Percentiles rank a stretch among this genome's conserved stretches.
phyloP scores from a whole-genome alignment of 2,113 vertebrate species.

The Oenanthe oenanthe region DNA sequence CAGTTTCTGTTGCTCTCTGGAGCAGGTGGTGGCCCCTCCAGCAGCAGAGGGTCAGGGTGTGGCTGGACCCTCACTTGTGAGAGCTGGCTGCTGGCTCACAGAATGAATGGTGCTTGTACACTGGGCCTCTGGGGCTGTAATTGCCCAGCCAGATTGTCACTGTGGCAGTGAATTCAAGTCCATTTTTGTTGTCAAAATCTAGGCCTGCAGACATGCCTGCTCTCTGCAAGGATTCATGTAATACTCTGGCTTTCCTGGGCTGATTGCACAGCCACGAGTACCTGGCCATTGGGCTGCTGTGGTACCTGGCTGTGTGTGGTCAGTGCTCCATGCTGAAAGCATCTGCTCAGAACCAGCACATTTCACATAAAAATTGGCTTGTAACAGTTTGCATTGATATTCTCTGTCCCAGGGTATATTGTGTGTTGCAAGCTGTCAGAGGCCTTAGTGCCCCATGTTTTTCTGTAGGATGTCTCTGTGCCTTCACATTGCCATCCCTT shows the following conservation, averaged over 20 bases:
- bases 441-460: neutral
- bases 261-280: accelerated
- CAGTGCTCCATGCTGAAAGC: neutral
- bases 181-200: neutral
- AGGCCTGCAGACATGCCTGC: neutral
- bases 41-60: accelerated
- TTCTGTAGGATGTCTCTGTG: neutral
- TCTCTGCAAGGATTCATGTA: neutral
- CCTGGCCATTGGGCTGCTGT: neutral
- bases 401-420: neutral
- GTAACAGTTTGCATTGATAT: neutral
- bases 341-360: neutral
- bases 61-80: accelerated
- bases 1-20: neutral
- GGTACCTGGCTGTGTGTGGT: neutral
- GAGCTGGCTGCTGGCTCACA: neutral
- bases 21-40: neutral
- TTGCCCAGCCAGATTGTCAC: neutral
- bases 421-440: neutral
- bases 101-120: neutral
- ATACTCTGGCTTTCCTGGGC: accelerated
- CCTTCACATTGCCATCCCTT: neutral
- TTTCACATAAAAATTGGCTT: neutral
- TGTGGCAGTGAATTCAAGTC: neutral
- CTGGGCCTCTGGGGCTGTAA: accelerated